phyloP scores from a whole-genome alignment of 2,888 invertebrate species.

The Trissolcus brochymenae region DNA sequence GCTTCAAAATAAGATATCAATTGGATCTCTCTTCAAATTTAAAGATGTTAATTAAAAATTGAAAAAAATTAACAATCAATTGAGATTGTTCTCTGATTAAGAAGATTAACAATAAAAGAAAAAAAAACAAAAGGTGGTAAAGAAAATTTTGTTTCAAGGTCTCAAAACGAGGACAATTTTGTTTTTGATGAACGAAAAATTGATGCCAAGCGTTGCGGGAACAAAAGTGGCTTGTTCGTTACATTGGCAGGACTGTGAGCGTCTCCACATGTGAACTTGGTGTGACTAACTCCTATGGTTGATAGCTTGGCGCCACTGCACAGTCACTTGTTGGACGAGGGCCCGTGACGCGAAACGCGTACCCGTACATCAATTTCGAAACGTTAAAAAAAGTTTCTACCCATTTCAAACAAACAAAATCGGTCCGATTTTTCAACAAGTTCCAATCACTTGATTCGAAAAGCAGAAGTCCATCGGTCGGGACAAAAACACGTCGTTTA shows the following conservation, averaged over 20 bases:
- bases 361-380: neutral
- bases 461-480: neutral
- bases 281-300: constrained; percentile 49
- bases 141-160: constrained; percentile 3
- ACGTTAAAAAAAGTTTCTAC: neutral
- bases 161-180: constrained; percentile 18
- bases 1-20: no score
- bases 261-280: constrained; percentile 39
- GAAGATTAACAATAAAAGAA: no score
- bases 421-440: neutral
- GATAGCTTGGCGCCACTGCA: constrained; percentile 51
- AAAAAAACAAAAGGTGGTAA: constrained; percentile 6
- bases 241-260: constrained; percentile 49
- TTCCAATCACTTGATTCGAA: neutral
- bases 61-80: no score
- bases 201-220: constrained; percentile 2
- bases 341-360: constrained; percentile 27
- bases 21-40: no score
- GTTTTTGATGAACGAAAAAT: constrained; percentile 25
- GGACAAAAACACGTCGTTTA: constrained; percentile 24
- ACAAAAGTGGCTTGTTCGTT: constrained; percentile 35
- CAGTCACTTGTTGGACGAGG: constrained; percentile 49
- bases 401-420: neutral
- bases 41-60: no score
- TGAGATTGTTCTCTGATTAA: no score